Conservation (phyloP, 2,113 vertebrate genomes). For the Ciconia maguari region DNA sequence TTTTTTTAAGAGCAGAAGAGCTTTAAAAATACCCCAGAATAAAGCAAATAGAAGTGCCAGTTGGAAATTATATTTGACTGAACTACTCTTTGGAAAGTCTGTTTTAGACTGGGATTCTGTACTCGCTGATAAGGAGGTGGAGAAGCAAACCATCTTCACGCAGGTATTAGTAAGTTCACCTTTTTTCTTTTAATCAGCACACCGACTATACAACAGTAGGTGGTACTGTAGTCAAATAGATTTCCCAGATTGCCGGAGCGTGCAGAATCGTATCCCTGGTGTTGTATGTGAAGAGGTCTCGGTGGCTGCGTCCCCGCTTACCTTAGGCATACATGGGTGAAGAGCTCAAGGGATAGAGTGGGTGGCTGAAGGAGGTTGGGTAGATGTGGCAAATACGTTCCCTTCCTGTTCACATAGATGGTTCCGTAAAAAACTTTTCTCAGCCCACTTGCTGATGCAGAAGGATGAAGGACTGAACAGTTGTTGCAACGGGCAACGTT, state of each 20-base stretch:
- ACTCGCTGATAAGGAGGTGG: neutral
- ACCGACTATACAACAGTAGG: neutral
- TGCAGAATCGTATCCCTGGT: neutral
- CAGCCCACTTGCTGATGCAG: neutral
- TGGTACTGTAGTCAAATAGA: neutral
- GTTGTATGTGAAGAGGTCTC: neutral
- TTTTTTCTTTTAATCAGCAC: neutral
- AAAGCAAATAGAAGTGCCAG: neutral
- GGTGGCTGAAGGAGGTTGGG: neutral
- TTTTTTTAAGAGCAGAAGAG: neutral
- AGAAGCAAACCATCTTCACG: neutral
- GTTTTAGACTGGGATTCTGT: neutral
- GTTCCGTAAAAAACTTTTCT: neutral
- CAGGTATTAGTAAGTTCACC: neutral
- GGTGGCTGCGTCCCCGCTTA: neutral
- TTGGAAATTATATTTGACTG: neutral
- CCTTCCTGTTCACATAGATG: rapidly evolving
- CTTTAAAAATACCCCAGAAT: neutral
- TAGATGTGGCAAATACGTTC: neutral
- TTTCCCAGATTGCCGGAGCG: neutral
- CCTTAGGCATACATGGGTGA: rapidly evolving
- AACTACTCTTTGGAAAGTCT: neutral
- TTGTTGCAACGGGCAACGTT: neutral
- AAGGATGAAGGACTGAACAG: neutral
- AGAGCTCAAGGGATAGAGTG: neutral